Evolutionary conservation across 1,140 invertebrate genomes (phyloP), one percentile per base, ranked within the genome.

Genomic region (Sycobia sp.): DNA sequence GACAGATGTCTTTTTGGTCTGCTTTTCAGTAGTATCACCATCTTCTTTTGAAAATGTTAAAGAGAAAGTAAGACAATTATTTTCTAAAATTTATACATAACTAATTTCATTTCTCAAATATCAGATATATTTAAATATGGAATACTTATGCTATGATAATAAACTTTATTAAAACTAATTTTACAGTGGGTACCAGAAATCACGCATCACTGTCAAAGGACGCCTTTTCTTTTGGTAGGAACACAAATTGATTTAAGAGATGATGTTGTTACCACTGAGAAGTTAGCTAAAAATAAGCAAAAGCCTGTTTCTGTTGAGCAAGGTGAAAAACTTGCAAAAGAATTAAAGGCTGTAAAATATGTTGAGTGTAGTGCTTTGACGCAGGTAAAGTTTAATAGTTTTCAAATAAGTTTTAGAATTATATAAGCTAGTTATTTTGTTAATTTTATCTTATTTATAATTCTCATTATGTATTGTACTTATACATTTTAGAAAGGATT

Each of bases 41-140:
- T 97, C 96, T 67, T 98, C 96, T 25, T 99, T 97, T 87, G 96
- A 99, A 86, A 99, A 99, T 85, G 96, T 99, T 38, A 96, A 95
- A 88, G 96, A 98, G 89, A 98, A 99, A 88, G 95, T 97, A 81
- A 77, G 68, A 69, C 14, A 53, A 54, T 64, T 16, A 43, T 34
- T 20, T n/a, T 55, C 43, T 70, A 41, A 1, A 20, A 60, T 41
- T 29, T 3, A n/a, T 10, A 9, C 38, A 23, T 43, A 11, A 1
- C 8, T 18, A 27, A 41, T 55, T 23, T 43, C 41, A 47, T n/a
- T 56, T 62, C n/a, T 22, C 22, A n/a, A n/a, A n/a, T n/a, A n/a
- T n/a, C n/a, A n/a, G n/a, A n/a, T n/a, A n/a, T n/a, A n/a, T n/a
- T n/a, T n/a, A n/a, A n/a, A n/a, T n/a, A n/a, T n/a, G n/a, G n/a